Percentiles rank a stretch among this genome's conserved stretches.
These are phyloP conservation scores for Novumbra hubbsi DNA, from an alignment of 2,797 vertebrate genomes.

Conservation along the genomic window DNA sequence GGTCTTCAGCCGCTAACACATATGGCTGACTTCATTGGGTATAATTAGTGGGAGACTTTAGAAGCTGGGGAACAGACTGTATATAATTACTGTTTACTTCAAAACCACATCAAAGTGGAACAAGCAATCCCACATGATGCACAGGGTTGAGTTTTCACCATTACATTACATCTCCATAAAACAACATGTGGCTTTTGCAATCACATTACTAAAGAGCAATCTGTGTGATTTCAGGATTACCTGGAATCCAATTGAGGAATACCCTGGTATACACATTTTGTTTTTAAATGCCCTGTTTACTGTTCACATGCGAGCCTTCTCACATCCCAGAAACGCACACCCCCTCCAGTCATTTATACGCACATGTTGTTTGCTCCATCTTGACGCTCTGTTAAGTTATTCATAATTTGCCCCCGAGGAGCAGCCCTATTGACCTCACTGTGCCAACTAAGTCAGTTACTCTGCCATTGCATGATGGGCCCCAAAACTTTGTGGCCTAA, in stretches of 20 bases:
- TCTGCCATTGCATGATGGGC: slow-evolving; percentile 39
- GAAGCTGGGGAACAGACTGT: slow-evolving; percentile 38
- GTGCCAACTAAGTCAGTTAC: slow-evolving; percentile 39
- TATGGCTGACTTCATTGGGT: slow-evolving; percentile 65
- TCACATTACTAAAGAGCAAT: slow-evolving; percentile 36
- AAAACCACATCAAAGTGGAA: slow-evolving; percentile 55
- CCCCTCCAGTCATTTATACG: slow-evolving; percentile 40
- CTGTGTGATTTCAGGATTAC: slow-evolving; percentile 18
- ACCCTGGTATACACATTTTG: slow-evolving; percentile 35
- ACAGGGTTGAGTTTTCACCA: slow-evolving; percentile 29
- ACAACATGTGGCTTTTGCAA: slow-evolving; percentile 12
- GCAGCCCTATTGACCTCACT: slow-evolving; percentile 38
- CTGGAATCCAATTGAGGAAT: slow-evolving; percentile 19
- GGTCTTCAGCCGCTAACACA: slow-evolving; percentile 48
- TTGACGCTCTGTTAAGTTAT: slow-evolving; percentile 60
- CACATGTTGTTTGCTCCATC: slow-evolving; percentile 45
- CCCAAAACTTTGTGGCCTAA: slow-evolving; percentile 48
- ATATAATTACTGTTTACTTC: slow-evolving; percentile 63
- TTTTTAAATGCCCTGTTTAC: slow-evolving; percentile 29
- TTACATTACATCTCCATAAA: slow-evolving; percentile 28
- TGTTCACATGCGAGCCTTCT: slow-evolving; percentile 44
- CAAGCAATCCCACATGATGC: slow-evolving; percentile 33
- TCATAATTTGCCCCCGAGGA: slow-evolving; percentile 47
- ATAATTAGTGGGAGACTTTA: slow-evolving; percentile 46
- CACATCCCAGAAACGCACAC: slow-evolving; percentile 31